Evolutionary conservation across 92 coral and sea anemone species (phyloP).

Genomic region (Palythoa grandis): DNA sequence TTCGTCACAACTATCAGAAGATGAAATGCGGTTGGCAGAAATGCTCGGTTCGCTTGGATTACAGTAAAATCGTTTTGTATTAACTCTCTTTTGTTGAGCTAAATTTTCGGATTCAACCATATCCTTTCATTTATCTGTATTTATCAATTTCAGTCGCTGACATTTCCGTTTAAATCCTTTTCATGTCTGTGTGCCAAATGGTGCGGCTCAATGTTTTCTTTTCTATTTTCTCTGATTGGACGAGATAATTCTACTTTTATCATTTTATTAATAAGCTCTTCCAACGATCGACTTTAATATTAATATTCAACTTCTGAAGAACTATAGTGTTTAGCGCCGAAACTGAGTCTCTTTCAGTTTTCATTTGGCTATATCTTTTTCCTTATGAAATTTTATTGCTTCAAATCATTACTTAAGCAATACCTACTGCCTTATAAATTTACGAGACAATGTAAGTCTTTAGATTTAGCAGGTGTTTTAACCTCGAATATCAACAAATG

Average conservation of each 20-base stretch:
- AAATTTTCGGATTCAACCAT: slow-evolving; percentile 24
- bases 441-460: background rate
- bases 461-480: background rate
- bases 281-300: background rate
- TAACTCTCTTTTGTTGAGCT: background rate
- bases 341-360: background rate
- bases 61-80: background rate
- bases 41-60: background rate
- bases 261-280: too few relatives aligned
- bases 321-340: background rate
- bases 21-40: background rate
- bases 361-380: background rate
- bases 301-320: background rate
- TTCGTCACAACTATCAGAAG: background rate
- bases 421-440: background rate
- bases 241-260: background rate
- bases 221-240: slow-evolving; percentile 8
- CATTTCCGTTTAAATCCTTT: slow-evolving; percentile 23
- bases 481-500: background rate
- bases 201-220: background rate
- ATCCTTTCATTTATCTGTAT: background rate
- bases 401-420: background rate
- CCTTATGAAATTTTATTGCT: background rate
- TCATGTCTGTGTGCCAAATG: slow-evolving; percentile 19
- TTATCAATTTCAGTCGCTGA: slow-evolving; percentile 3